These are phyloP conservation scores for Octomys mimax DNA, from an alignment of 2,797 vertebrate genomes.

Conservation along the genomic window DNA sequence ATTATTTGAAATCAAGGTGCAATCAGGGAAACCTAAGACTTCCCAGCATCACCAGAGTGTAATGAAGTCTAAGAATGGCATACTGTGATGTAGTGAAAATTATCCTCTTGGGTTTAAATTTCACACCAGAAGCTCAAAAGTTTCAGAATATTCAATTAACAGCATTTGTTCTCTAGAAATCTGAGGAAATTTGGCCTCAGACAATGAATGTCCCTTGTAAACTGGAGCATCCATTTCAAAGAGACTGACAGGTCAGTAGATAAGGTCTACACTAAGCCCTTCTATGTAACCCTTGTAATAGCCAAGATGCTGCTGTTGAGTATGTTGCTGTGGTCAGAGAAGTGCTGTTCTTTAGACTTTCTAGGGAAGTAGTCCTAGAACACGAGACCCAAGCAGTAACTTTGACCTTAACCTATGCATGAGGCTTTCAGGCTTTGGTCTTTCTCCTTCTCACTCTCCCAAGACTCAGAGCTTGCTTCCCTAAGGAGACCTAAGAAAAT, in stretches of 20 bases:
- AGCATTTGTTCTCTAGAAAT: no score
- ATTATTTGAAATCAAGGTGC: background rate
- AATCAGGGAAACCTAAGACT: background rate
- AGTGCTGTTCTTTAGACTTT: background rate
- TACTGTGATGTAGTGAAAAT: no score
- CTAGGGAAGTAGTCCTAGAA: background rate
- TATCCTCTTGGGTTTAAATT: background rate
- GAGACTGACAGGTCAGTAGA: background rate
- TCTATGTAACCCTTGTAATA: no score
- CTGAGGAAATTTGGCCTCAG: background rate
- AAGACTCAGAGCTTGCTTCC: background rate
- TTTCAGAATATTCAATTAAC: background rate
- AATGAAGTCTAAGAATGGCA: background rate
- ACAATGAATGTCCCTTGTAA: background rate
- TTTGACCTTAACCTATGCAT: background rate
- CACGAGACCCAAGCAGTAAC: background rate
- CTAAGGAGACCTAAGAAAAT: background rate
- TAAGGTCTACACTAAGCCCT: background rate
- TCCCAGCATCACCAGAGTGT: background rate
- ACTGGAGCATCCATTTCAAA: background rate
- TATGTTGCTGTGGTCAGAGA: background rate
- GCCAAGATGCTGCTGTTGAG: background rate
- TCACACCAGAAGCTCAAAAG: background rate
- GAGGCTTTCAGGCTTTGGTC: background rate
- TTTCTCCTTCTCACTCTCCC: background rate